Conservation (phyloP, 1,140 invertebrate genomes). For the Xylocopa sonorina region DNA sequence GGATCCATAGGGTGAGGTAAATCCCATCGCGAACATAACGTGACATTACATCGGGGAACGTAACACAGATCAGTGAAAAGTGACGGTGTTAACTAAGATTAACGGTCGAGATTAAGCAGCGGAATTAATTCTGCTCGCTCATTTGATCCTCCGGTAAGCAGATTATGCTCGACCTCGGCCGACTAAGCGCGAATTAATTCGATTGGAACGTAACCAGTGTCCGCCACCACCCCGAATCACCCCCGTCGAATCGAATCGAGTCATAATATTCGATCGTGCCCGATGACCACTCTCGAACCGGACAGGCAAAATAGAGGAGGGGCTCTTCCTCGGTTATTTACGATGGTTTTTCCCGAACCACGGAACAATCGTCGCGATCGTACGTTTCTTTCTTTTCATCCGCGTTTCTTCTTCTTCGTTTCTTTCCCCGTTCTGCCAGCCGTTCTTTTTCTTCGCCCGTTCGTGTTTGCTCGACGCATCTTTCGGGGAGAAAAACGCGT, state of each 20-base stretch:
- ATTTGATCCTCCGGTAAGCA: slow-evolving; percentile 38
- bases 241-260: slow-evolving; percentile 5
- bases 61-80: background rate
- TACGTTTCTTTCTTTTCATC: slow-evolving; percentile 61
- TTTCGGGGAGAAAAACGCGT: slow-evolving; percentile 77
- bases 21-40: background rate
- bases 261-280: background rate
- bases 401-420: background rate
- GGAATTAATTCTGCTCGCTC: slow-evolving; percentile 34
- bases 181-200: slow-evolving; percentile 41
- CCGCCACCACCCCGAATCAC: background rate
- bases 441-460: slow-evolving; percentile 7
- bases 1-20: background rate
- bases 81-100: slow-evolving; percentile 24
- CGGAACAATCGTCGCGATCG: slow-evolving; percentile 68
- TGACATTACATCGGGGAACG: background rate
- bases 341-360: slow-evolving; percentile 71
- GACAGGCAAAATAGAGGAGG: slow-evolving; percentile 18
- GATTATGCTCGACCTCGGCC: slow-evolving; percentile 25
- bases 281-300: slow-evolving; percentile 17
- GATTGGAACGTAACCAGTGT: slow-evolving; percentile 43
- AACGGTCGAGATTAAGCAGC: slow-evolving; percentile 32
- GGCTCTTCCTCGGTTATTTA: slow-evolving; percentile 71
- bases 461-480: slow-evolving; percentile 64
- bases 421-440: no score